phyloP scores from a whole-genome alignment of 1,140 invertebrate genomes.

The Spodoptera litura region DNA sequence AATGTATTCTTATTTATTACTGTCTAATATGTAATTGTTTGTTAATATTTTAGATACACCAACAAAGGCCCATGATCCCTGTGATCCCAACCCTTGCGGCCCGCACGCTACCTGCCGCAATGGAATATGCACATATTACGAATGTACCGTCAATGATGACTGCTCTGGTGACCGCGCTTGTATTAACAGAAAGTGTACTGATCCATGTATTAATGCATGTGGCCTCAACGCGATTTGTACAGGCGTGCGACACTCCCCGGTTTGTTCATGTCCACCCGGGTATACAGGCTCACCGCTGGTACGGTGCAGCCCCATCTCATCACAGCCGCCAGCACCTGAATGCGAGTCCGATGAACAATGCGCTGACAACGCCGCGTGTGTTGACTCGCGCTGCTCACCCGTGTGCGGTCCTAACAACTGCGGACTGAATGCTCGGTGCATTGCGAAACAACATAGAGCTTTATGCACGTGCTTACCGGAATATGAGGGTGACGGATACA shows the following conservation, averaged over 20 bases:
- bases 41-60: slow-evolving; percentile 54
- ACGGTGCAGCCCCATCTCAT: slow-evolving; percentile 87
- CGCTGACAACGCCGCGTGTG: slow-evolving; percentile 93
- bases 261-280: slow-evolving; percentile 89
- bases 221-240: slow-evolving; percentile 94
- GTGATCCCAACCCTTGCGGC: slow-evolving; percentile 93
- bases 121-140: slow-evolving; percentile 93
- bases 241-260: slow-evolving; percentile 92
- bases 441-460: slow-evolving; percentile 92
- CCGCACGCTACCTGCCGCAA: slow-evolving; percentile 93
- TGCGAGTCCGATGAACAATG: slow-evolving; percentile 94
- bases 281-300: slow-evolving; percentile 93
- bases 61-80: slow-evolving; percentile 88
- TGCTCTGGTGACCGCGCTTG: slow-evolving; percentile 93
- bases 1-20: neutral
- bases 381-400: slow-evolving; percentile 91
- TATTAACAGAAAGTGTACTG: slow-evolving; percentile 92
- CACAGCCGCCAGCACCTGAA: slow-evolving; percentile 89
- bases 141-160: slow-evolving; percentile 94
- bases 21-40: slow-evolving; percentile 13
- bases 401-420: slow-evolving; percentile 92
- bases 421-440: slow-evolving; percentile 93
- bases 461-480: slow-evolving; percentile 94
- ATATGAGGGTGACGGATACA: slow-evolving; percentile 94
- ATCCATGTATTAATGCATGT: slow-evolving; percentile 93